Evolutionary conservation across 2,797 vertebrate species (phyloP).

Genomic region (Hoplostethus mediterraneus): DNA sequence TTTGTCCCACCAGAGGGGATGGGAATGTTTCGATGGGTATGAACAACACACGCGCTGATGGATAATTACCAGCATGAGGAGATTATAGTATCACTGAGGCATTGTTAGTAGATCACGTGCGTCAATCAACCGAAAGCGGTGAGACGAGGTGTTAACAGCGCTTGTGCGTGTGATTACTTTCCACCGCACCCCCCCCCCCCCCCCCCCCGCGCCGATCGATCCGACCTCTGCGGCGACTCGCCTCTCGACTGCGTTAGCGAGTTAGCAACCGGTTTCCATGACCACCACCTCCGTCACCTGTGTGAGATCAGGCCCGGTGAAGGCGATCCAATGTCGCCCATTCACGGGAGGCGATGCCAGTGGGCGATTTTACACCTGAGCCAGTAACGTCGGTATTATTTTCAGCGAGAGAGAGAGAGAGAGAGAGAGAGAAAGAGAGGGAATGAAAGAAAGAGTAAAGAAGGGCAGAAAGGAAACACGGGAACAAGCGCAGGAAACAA

Average conservation of each 20-base stretch:
- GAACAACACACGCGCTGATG: neutral
- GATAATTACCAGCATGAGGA: constrained; percentile 33
- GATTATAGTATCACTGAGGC: constrained; percentile 22
- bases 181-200: no score
- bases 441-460: constrained; percentile 40
- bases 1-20: neutral
- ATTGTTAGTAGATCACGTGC: neutral
- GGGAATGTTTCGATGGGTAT: neutral
- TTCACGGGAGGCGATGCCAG: constrained; percentile 33
- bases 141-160: constrained; percentile 26
- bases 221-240: constrained; percentile 52
- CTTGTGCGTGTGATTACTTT: constrained; percentile 12
- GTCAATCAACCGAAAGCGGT: no score
- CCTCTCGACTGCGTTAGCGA: constrained; percentile 56
- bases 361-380: constrained; percentile 68
- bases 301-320: constrained; percentile 59
- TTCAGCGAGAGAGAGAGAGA: constrained; percentile 25
- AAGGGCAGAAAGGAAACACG: constrained; percentile 43
- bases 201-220: constrained; percentile 68
- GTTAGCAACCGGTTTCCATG: constrained; percentile 76
- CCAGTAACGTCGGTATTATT: constrained; percentile 49
- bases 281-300: constrained; percentile 74
- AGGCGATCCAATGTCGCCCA: constrained; percentile 59
- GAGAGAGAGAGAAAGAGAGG: constrained; percentile 16
- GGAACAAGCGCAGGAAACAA: constrained; percentile 35